Evolutionary conservation across 2,113 vertebrate genomes (phyloP).

Genomic region (Petaurus breviceps): DNA sequence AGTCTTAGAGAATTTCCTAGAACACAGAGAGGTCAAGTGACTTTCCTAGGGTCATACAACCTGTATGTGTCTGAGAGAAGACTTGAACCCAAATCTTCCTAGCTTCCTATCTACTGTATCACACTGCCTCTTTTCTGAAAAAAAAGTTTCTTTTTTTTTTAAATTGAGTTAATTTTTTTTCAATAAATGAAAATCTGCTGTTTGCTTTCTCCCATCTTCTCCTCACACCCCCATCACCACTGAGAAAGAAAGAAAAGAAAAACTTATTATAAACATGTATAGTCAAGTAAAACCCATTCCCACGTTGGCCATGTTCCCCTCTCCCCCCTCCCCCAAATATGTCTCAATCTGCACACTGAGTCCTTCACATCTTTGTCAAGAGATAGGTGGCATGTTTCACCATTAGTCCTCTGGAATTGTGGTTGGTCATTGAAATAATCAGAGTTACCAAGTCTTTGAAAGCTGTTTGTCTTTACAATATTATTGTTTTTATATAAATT

Average conservation of each 20-base stretch:
- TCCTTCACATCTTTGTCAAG: not conserved
- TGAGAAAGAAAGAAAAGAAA: not conserved
- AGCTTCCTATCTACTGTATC: not conserved
- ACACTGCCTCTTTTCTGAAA: not conserved
- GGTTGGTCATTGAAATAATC: not conserved
- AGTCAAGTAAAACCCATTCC: not conserved
- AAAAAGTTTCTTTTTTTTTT: not conserved
- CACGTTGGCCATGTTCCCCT: not conserved
- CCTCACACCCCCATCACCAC: not conserved
- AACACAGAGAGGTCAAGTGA: not conserved
- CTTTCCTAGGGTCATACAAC: not conserved
- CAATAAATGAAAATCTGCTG: not conserved
- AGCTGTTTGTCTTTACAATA: not conserved
- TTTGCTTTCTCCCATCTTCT: not conserved
- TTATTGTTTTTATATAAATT: not conserved
- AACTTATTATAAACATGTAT: not conserved
- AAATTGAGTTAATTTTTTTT: not conserved
- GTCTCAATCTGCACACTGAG: not conserved
- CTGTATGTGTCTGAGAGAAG: not conserved
- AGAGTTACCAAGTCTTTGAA: not conserved
- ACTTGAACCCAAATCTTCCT: not conserved
- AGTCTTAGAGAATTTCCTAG: not conserved
- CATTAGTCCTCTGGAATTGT: not conserved
- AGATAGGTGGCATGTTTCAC: not conserved
- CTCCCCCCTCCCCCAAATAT: not conserved